Conservation (phyloP, 2,113 vertebrate genomes). For the Cephalopterus ornatus region DNA sequence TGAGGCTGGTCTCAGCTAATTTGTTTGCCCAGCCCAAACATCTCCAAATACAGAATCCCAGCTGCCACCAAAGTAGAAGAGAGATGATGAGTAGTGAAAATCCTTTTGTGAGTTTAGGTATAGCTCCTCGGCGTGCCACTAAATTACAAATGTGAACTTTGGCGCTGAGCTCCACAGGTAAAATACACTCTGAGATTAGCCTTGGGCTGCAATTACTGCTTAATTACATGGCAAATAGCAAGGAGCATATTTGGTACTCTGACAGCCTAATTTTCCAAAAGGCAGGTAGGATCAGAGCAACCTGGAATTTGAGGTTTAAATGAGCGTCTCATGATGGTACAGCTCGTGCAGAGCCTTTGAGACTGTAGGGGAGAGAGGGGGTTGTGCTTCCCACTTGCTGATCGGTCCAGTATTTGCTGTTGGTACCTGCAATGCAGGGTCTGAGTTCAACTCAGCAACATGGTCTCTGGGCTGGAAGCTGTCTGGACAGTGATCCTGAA, state of each 20-base stretch:
- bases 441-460: neutral
- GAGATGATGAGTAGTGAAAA: conserved; percentile 46
- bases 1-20: conserved; percentile 25
- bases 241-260: neutral
- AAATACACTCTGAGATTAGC: conserved; percentile 35
- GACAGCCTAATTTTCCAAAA: neutral
- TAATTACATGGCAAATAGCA: conserved; percentile 60
- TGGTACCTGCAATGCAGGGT: conserved; percentile 33
- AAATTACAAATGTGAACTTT: conserved; percentile 40
- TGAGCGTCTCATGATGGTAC: neutral
- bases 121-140: neutral
- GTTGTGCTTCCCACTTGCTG: neutral
- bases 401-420: neutral
- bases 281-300: neutral
- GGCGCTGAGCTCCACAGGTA: conserved; percentile 2
- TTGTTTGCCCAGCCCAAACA: conserved; percentile 63
- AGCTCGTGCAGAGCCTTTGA: neutral
- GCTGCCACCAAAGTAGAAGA: conserved; percentile 13
- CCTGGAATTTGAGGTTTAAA: neutral
- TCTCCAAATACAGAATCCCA: conserved; percentile 26
- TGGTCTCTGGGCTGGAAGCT: accelerated
- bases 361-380: neutral
- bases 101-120: conserved; percentile 29
- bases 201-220: conserved; percentile 35
- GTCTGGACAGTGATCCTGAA: neutral